Conservation (phyloP, 1,140 invertebrate genomes). For the Heterodera schachtii region DNA sequence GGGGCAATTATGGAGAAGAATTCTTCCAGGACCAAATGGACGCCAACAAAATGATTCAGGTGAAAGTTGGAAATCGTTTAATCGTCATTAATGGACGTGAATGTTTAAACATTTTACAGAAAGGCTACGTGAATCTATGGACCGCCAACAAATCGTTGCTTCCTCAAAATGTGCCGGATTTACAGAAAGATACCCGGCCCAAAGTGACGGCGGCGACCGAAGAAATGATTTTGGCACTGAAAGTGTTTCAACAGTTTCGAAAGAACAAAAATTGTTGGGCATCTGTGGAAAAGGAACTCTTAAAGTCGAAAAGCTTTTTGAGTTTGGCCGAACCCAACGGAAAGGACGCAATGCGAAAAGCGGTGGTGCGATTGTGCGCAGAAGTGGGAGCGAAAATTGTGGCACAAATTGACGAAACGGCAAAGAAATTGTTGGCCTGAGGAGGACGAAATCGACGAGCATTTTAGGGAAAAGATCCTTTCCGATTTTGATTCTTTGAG, state of each 20-base stretch:
- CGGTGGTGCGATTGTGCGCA: background rate
- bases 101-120: no score
- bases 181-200: background rate
- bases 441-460: no score
- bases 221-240: background rate
- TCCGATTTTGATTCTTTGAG: no score
- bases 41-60: slow-evolving; percentile 16
- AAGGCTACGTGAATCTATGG: background rate
- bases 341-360: background rate
- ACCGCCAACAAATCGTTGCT: no score
- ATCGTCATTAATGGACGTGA: no score
- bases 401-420: background rate
- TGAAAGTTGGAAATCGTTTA: no score
- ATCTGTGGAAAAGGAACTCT: background rate
- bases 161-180: background rate
- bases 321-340: background rate
- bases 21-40: slow-evolving; percentile 21
- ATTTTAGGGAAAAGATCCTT: no score
- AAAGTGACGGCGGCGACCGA: background rate
- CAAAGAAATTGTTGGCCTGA: background rate
- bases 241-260: background rate
- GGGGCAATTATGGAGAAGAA: background rate
- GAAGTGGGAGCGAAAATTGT: background rate
- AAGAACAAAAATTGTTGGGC: background rate
- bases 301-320: background rate